Evolutionary conservation across 1,140 invertebrate species (phyloP), one percentile per base, ranked within the genome.

Genomic region (Eriosoma lanigerum): DNA sequence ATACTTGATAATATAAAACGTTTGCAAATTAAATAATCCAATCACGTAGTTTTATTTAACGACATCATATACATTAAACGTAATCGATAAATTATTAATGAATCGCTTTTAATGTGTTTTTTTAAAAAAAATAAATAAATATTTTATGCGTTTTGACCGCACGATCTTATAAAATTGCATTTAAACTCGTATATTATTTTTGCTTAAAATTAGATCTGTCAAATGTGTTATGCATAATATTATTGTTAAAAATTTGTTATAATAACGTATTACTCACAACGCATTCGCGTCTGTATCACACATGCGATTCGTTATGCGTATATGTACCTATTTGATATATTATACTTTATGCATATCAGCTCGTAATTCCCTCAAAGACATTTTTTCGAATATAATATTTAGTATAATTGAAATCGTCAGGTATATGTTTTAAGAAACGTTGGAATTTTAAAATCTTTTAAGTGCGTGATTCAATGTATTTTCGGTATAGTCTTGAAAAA

Each of bases 201-300:
- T 66, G 8, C 32, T 38, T n/a, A 66, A 44, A 66, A 66, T 66
- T 24, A 44, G 44, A 38, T 66, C 62, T 15, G 62, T 44, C n/a
- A 66, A 66, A 66, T 19, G n/a, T 12, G 13, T 52, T 38, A 38
- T 38, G 8, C 3, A 38, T 46, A 66, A n/a, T n/a, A n/a, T n/a
- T 46, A 66, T 66, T 44, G n/a, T 44, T 44, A 19, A 21, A 44
- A 66, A 44, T 12, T 17, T 38, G 38, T 66, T 66, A 4, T 44
- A 44, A n/a, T 4, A 32, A 32, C 38, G 3, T 13, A 3, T n/a
- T 64, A 48, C n/a, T 4, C n/a, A 21, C 46, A 70, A 0, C 21
- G 13, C 19, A 13, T 50, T 26, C 1, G 29, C 46, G 9, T 52
- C 48, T 52, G 17, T 72, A 38, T 72, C 46, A 48, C 9, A 72